phyloP scores from a whole-genome alignment of 2,888 invertebrate species.

The Pyrocoelia pectoralis region DNA sequence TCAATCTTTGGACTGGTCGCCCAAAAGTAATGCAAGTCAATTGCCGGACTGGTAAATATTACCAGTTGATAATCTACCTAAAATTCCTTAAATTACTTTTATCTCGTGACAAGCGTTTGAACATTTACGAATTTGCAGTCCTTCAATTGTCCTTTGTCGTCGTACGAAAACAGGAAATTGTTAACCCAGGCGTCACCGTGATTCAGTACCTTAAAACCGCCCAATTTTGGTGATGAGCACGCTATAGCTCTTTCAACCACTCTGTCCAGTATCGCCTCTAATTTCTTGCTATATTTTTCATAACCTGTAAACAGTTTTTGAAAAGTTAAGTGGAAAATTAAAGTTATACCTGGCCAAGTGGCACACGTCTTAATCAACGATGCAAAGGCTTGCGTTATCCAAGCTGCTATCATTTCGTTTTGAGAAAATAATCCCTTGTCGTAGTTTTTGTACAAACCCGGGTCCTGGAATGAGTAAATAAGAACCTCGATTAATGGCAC shows the following conservation, averaged over 20 bases:
- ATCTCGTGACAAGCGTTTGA: neutral
- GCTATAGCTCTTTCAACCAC: slow-evolving; percentile 44
- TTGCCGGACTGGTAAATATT: slow-evolving; percentile 57
- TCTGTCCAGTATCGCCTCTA: slow-evolving; percentile 52
- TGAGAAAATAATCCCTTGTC: slow-evolving; percentile 46
- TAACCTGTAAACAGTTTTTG: slow-evolving; percentile 51
- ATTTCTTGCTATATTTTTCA: slow-evolving; percentile 57
- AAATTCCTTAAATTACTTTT: slow-evolving; percentile 37
- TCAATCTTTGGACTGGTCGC: slow-evolving; percentile 56
- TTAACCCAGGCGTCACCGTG: slow-evolving; percentile 66
- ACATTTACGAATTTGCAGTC: slow-evolving; percentile 59
- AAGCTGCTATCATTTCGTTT: slow-evolving; percentile 43
- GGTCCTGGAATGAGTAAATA: slow-evolving; percentile 43
- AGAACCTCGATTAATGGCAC: too few species aligned
- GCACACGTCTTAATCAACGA: slow-evolving; percentile 55
- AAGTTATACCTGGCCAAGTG: slow-evolving; percentile 61
- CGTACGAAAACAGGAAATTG: slow-evolving; percentile 63
- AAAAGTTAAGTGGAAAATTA: too few species aligned
- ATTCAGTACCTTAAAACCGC: slow-evolving; percentile 60
- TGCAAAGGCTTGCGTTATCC: slow-evolving; percentile 44
- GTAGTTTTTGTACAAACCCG: slow-evolving; percentile 45
- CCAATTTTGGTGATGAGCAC: slow-evolving; percentile 44
- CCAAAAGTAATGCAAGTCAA: slow-evolving; percentile 61
- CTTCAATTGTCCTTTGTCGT: slow-evolving; percentile 51
- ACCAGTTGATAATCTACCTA: slow-evolving; percentile 63